Evolutionary conservation across 2,797 vertebrate genomes (phyloP), one percentile per base, ranked within the genome.

Genomic region (Okamejei kenojei): DNA sequence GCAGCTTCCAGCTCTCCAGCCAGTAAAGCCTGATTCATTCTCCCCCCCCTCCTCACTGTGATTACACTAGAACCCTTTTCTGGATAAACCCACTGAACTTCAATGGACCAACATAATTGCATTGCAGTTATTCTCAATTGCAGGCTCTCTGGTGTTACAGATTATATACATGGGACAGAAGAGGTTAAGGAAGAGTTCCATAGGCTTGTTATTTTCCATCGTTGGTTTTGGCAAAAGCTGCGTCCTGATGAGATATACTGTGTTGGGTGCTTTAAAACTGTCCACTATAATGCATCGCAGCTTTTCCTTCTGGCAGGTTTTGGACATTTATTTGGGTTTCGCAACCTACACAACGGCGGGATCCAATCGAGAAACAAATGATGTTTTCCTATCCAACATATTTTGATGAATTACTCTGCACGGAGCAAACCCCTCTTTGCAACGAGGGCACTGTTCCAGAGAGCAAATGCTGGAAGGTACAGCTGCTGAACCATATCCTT

Each of bases 341-440:
- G 63, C n/a, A 88, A 32, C 63, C 32, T 68, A 68, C 61, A 65
- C n/a, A 68, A 63, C 32, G 84, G 68, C 68, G 32, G 84, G 84
- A 35, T 68, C 84, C 84, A 88, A 68, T 68, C 35, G n/a, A 35
- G n/a, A 88, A 88, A 88, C 84, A 88, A 21, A 88, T 88, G 61
- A 88, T 88, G 84, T 88, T 88, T 68, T 88, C 68, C 15, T 88
- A 88, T 68, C 61, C 84, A 88, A 63, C 61, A 65, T 68, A 88
- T 88, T 88, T 68, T 88, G 63, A 68, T 88, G n/a, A 35, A 35
- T 88, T 32, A 65, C n/a, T 19, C 35, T 63, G 8, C 63, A 68
- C 61, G 68, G 32, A 32, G n/a, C n/a, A 88, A 88, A 88, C n/a
- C n/a, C 32, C n/a, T 88, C 35, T 88, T 88, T 68, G 32, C 84